Evolutionary conservation across 2,888 invertebrate genomes (phyloP), one percentile per base, ranked within the genome.

Genomic region (Trichopria drosophilae): DNA sequence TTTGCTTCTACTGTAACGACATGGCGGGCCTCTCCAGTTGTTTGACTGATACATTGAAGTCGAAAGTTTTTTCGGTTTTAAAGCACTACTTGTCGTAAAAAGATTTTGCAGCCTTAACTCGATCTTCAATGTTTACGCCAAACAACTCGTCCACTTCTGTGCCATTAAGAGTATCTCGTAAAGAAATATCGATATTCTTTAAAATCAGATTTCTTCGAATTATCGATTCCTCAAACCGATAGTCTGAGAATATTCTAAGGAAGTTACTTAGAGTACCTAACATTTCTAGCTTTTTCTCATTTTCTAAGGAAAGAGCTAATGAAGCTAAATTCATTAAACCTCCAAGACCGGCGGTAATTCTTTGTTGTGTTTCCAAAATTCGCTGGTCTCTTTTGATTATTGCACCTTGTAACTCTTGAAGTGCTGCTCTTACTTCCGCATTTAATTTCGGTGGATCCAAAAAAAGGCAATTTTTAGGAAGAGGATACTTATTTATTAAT

Each of bases 171-270:
- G 41, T 28, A 6, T 45, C 45, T 35, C 23, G 19, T 7, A 44
- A 10, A 9, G 44, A 26, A 6, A 15, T 44, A 6, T 44, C 23
- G 6, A 50, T 32, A 20, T 51, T 51, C 19, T 40, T 51, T 6
- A 45, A 6, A 20, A 51, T 51, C 16, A 51, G 18, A 34, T 18
- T 51, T 7, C 45, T 23, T 15, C 45, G 18, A 15, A 45, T 40
- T 19, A 28, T 13, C 6, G 42, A 44, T 50, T 44, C 18, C n/a
- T 44, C 48, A 3, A 12, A 32, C 10, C 43, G 50, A 6, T 43
- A 15, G 24, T 50, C 26, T 9, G 39, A 28, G 1, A 50, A 10
- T 31, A 50, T 29, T n/a, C 26, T 31, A 16, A 31, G 3, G 4
- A 31, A 4, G 16, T 16, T 31, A 16, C 31, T 31, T 6, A 31